These are phyloP conservation scores for Melanotaenia trifasciata DNA, from an alignment of 2,797 vertebrate genomes.

Conservation along the genomic window DNA sequence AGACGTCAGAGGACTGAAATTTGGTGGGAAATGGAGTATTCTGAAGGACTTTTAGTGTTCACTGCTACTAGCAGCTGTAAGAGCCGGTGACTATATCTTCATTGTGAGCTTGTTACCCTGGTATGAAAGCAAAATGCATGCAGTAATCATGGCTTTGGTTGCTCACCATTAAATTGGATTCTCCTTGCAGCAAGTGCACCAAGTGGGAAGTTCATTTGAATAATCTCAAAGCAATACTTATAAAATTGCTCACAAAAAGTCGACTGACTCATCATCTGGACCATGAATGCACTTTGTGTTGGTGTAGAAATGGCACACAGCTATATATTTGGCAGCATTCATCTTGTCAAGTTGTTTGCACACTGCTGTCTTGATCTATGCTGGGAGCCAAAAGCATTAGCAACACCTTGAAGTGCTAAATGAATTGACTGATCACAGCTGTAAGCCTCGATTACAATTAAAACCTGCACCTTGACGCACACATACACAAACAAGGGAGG, in stretches of 20 bases:
- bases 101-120: conserved; percentile 18
- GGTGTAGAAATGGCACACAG: conserved; percentile 55
- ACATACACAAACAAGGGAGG: conserved; percentile 5
- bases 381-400: conserved; percentile 43
- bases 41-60: conserved; percentile 22
- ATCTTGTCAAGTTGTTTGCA: conserved; percentile 43
- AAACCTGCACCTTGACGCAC: conserved; percentile 30
- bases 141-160: conserved; percentile 32
- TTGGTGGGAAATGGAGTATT: conserved; percentile 32
- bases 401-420: conserved; percentile 38
- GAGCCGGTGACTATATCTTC: conserved; percentile 10
- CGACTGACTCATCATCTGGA: conserved; percentile 57
- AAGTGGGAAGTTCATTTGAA: conserved; percentile 66
- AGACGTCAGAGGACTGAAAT: conserved; percentile 51
- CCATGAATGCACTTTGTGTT: conserved; percentile 50
- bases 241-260: conserved; percentile 17
- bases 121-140: conserved; percentile 30
- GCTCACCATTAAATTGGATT: conserved; percentile 40
- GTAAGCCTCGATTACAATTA: conserved; percentile 39
- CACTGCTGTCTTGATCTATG: conserved; percentile 23
- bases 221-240: conserved; percentile 58
- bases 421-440: conserved; percentile 47
- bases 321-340: conserved; percentile 49
- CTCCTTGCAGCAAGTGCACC: conserved; percentile 39
- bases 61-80: conserved; percentile 28